Evolutionary conservation across 1,140 invertebrate species (phyloP).

Genomic region (Trissolcus basalis): DNA sequence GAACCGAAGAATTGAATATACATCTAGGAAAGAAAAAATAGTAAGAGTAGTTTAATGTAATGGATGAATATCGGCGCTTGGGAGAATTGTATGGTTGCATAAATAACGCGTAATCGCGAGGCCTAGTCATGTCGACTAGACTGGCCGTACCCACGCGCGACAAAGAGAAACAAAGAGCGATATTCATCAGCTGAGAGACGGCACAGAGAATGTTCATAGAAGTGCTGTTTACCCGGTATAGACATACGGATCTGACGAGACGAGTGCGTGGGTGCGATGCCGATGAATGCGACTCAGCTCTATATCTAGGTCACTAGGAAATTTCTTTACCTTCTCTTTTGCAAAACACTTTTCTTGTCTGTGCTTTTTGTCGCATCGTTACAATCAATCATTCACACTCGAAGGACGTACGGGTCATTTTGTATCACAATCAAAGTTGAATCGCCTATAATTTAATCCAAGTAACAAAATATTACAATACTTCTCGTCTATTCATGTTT

Average conservation of each 20-base stretch:
- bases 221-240: constrained; percentile 14
- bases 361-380: too few relatives aligned
- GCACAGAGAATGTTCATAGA: constrained; percentile 21
- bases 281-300: constrained; percentile 47
- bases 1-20: not conserved
- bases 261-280: constrained; percentile 61
- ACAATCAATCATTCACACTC: too few relatives aligned
- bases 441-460: too few relatives aligned
- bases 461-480: too few relatives aligned
- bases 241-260: constrained; percentile 52
- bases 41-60: constrained; percentile 13
- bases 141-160: constrained; percentile 29
- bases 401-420: too few relatives aligned
- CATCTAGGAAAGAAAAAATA: not conserved
- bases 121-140: constrained; percentile 13
- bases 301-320: constrained; percentile 72
- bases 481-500: too few relatives aligned
- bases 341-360: not conserved
- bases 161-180: constrained; percentile 1
- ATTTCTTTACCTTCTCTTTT: constrained; percentile 59
- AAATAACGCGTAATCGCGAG: constrained; percentile 30
- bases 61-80: constrained; percentile 26
- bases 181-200: constrained; percentile 23
- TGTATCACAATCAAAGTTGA: too few relatives aligned
- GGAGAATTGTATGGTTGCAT: constrained; percentile 49